These are phyloP conservation scores for Apodemia mormo DNA, from an alignment of 2,888 invertebrate species.

Conservation along the genomic window DNA sequence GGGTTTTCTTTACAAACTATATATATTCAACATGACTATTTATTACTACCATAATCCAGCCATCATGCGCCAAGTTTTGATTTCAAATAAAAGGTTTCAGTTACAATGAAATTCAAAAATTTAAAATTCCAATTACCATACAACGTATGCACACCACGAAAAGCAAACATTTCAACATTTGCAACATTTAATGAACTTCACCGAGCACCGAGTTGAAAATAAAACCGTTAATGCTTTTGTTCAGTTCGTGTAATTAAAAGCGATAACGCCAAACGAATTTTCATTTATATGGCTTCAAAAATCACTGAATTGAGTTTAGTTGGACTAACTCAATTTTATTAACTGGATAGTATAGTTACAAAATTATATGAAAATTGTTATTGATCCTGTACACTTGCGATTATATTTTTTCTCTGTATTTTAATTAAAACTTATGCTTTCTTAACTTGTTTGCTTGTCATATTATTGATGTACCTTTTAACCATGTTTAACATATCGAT, in stretches of 20 bases:
- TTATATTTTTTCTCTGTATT: too few relatives aligned
- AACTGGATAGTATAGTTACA: too few relatives aligned
- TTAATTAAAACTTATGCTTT: too few relatives aligned
- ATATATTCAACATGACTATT: too few relatives aligned
- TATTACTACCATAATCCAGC: too few relatives aligned
- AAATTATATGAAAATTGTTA: too few relatives aligned
- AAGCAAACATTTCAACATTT: conserved; percentile 1
- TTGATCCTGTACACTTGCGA: too few relatives aligned
- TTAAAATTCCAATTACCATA: not conserved
- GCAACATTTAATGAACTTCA: conserved; percentile 8
- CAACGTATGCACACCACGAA: not conserved
- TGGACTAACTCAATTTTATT: conserved; percentile 36
- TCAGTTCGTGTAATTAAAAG: conserved; percentile 5
- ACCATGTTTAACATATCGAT: too few relatives aligned
- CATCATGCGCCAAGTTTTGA: too few relatives aligned
- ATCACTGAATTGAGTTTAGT: conserved; percentile 47
- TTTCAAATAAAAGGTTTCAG: not conserved
- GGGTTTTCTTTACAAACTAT: too few relatives aligned
- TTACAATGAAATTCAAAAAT: not conserved
- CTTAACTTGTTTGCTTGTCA: too few relatives aligned
- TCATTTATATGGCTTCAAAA: conserved; percentile 29
- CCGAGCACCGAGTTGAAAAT: conserved; percentile 7
- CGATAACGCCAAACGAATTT: conserved; percentile 15
- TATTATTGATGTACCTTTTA: too few relatives aligned
- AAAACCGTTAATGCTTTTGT: conserved; percentile 12